Percentiles rank a stretch among this genome's conserved stretches.
These are phyloP conservation scores for Antigone vipio DNA, from an alignment of 2,113 vertebrate genomes.

Conservation along the genomic window DNA sequence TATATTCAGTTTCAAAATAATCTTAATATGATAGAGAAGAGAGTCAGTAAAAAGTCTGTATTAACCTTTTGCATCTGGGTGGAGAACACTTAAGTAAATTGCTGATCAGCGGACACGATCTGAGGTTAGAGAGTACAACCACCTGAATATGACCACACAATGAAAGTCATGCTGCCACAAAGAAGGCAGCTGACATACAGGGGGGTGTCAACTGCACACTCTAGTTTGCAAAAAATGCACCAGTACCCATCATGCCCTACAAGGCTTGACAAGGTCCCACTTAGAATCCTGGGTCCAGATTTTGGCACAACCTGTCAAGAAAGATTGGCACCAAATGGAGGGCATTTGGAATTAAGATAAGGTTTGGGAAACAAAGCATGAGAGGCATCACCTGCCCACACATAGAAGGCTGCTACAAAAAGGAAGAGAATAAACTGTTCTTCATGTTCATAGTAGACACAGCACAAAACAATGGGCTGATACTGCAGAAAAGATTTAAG, in stretches of 20 bases:
- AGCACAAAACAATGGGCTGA: background rate
- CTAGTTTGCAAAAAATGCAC: background rate
- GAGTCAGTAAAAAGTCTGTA: background rate
- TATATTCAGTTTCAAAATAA: background rate
- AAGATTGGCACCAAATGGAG: background rate
- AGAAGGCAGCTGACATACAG: background rate
- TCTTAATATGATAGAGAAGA: background rate
- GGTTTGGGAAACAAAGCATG: background rate
- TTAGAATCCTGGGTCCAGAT: background rate
- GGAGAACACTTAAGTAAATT: background rate
- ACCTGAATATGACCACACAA: accelerated
- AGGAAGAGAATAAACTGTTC: background rate
- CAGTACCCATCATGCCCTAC: background rate
- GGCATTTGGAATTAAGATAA: background rate
- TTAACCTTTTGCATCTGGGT: background rate
- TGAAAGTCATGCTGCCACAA: background rate
- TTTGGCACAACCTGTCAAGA: background rate
- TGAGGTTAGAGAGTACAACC: background rate
- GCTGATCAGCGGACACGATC: accelerated
- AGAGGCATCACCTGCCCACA: background rate
- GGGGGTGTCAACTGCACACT: background rate
- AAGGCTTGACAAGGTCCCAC: background rate
- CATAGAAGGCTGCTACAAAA: background rate
- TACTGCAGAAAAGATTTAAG: background rate
- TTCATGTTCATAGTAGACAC: background rate